Evolutionary conservation across 2,113 vertebrate genomes (phyloP).

Genomic region (Phyllopteryx taeniolatus): DNA sequence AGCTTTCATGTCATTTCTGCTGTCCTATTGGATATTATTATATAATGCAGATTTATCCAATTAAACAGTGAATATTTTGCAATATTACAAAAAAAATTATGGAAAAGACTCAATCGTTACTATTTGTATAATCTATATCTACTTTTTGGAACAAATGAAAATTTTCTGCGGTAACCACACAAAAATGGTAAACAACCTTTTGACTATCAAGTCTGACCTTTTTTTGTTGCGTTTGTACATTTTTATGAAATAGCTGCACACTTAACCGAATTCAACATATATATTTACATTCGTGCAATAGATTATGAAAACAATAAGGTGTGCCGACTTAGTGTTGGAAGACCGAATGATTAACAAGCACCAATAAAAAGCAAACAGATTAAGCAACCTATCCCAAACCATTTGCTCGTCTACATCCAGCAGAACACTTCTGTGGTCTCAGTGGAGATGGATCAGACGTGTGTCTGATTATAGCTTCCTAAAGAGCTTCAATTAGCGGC

Average conservation of each 20-base stretch:
- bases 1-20: too few species aligned
- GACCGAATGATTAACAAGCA: conserved; percentile 40
- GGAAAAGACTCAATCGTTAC: too few species aligned
- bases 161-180: background rate
- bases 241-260: background rate
- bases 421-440: conserved; percentile 53
- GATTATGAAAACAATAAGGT: conserved; percentile 20
- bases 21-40: too few species aligned
- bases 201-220: background rate
- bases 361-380: conserved; percentile 55
- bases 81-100: too few species aligned
- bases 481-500: conserved; percentile 80
- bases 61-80: too few species aligned
- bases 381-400: conserved; percentile 43
- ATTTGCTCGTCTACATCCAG: conserved; percentile 48
- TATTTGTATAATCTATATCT: too few species aligned
- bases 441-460: conserved; percentile 71
- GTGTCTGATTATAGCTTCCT: conserved; percentile 85
- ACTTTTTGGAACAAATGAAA: too few species aligned
- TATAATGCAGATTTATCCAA: too few species aligned
- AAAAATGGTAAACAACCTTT: background rate
- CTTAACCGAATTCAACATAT: background rate
- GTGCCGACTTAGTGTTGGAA: conserved; percentile 11
- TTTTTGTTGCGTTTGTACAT: too few species aligned
- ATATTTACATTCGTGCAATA: background rate